These are phyloP conservation scores for Heliconius aoede DNA, from an alignment of 2,888 invertebrate species.

Conservation along the genomic window DNA sequence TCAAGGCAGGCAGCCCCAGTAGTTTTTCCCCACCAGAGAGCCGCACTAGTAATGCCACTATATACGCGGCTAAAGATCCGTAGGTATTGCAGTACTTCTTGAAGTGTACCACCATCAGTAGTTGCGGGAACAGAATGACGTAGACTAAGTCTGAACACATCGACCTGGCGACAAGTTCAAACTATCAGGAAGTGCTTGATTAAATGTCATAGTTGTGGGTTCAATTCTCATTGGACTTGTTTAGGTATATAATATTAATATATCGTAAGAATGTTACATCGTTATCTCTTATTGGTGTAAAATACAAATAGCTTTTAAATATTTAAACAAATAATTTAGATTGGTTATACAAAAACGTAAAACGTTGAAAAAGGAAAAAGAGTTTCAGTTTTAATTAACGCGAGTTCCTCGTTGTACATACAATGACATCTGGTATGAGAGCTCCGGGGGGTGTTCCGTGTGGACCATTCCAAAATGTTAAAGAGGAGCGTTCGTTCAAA, in stretches of 20 bases:
- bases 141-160: slow-evolving; percentile 99
- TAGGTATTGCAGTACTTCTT: slow-evolving; percentile 97
- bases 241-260: neutral
- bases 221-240: neutral
- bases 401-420: neutral
- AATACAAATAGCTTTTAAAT: no score
- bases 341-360: neutral
- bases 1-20: slow-evolving; percentile 91
- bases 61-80: slow-evolving; percentile 95
- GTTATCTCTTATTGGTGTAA: no score
- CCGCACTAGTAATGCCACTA: slow-evolving; percentile 91
- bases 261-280: no score
- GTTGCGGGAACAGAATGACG: slow-evolving; percentile 98
- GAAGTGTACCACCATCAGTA: slow-evolving; percentile 98
- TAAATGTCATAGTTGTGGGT: neutral
- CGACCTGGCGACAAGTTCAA: slow-evolving; percentile 85
- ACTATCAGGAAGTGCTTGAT: neutral
- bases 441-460: neutral
- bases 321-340: neutral
- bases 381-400: slow-evolving; percentile 18
- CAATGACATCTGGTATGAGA: slow-evolving; percentile 9
- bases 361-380: slow-evolving; percentile 10
- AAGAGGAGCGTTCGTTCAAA: no score
- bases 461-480: no score
- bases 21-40: slow-evolving; percentile 93